Base-by-base conservation (phyloP, 2,113 vertebrate genomes). In the Alaudala cheleensis region DNA sequence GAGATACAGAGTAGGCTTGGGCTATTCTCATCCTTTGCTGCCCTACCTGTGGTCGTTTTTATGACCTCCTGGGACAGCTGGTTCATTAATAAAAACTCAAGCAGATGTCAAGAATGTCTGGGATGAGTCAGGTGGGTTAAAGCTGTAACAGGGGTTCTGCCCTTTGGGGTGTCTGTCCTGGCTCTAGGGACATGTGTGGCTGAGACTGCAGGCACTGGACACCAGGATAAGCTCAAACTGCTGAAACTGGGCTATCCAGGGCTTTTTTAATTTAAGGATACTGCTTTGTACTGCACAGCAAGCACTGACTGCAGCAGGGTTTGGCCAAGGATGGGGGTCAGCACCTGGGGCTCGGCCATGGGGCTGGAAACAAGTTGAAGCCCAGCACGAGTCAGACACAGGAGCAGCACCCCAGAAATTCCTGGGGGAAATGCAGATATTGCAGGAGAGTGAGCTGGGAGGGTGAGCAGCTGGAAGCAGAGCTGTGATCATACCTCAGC, bases 351-450 rank as follows among this genome's bases (percentile, higher is more conserved):
- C 29, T 93, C 5, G 4, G 9, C 37, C n/a, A 10, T 2, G 1
- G 28, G 34, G 44, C 24, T 71, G 61, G 25, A 66, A 66, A 33
- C 12, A 37, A 54, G 4, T 3, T 66, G 44, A 88, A 40, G 5
- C 2, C 40, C n/a, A 69, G 21, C 19, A 47, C 0, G 0, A 93
- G 37, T 28, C 5, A 5, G 53, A 44, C 1, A 2, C 6, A 17
- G 71, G 20, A 80, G 22, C 31, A 61, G 51, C 16, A 49, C 26
- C 60, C 81, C 29, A 34, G 22, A 93, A 80, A 4, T 11, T 29
- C 40, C 40, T 3, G 18, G 29, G 31, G 6, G 45, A 40, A 62
- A 47, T 1, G 40, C 8, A 40, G 69, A 3, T 22, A 19, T 26
- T 17, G 4, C 64, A 56, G 47, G 40, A 49, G 13, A 49, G 6